Conservation (phyloP, 2,888 invertebrate genomes). For the Dryomyza anilis region DNA sequence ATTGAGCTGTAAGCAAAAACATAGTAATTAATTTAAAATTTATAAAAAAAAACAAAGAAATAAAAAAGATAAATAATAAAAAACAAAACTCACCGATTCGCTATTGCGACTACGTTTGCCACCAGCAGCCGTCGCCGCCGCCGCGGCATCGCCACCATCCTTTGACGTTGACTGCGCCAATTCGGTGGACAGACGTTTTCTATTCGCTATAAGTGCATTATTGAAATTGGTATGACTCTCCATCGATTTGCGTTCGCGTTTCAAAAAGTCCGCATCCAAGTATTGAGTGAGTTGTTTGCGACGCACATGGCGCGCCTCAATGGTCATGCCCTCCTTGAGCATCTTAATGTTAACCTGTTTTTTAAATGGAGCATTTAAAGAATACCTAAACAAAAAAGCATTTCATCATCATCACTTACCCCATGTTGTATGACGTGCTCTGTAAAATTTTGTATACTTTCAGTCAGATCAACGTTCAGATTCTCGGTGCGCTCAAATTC, state of each 20-base stretch:
- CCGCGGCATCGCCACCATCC: slow-evolving; percentile 38
- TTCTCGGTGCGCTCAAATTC: slow-evolving; percentile 88
- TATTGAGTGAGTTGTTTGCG: slow-evolving; percentile 78
- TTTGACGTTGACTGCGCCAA: slow-evolving; percentile 45
- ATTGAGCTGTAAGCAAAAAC: slow-evolving; percentile 32
- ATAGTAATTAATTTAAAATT: background rate
- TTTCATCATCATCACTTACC: slow-evolving; percentile 56
- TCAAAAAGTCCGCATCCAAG: slow-evolving; percentile 72
- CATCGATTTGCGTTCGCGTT: slow-evolving; percentile 73
- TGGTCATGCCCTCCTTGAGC: slow-evolving; percentile 75
- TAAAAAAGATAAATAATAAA: no score
- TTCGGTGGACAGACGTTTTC: slow-evolving; percentile 59
- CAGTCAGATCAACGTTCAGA: slow-evolving; percentile 90
- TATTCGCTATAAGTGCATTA: slow-evolving; percentile 54
- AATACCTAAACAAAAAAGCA: no score
- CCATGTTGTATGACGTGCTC: slow-evolving; percentile 84
- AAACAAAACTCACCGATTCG: slow-evolving; percentile 53
- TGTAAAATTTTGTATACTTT: slow-evolving; percentile 89
- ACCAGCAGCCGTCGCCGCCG: no score
- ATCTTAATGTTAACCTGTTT: slow-evolving; percentile 66
- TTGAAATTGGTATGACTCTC: slow-evolving; percentile 58
- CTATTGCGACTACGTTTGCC: slow-evolving; percentile 47
- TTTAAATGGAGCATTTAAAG: background rate
- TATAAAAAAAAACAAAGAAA: no score
- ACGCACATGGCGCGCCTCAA: slow-evolving; percentile 87